Evolutionary conservation across 2,888 invertebrate genomes (phyloP), one percentile per base, ranked within the genome.

Genomic region (Hyalella azteca): DNA sequence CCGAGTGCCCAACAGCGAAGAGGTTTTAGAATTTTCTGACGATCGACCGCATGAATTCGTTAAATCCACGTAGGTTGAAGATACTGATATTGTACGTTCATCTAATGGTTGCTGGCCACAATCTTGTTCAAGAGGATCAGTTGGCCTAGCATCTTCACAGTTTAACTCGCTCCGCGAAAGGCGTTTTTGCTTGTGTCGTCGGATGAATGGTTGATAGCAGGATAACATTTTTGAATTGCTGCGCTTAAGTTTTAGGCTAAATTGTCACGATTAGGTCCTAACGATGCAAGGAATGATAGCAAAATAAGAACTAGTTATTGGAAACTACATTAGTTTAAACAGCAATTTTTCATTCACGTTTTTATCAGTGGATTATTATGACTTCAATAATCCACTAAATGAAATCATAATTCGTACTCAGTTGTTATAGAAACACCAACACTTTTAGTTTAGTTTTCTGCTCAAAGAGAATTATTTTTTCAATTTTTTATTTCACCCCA

Each of bases 151-250:
- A 1, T 66, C 29, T 15, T 32, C 36, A 1, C 66, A 39, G n/a
- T 36, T 19, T 13, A 19, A n/a, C 19, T 39, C 39, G 13, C 9
- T 19, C 19, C 36, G 36, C 32, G 36, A 66, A 22, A 66, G 22
- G 36, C 66, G 66, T 66, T 66, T 66, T 7, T 36, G 66, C 19
- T 66, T 66, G 9, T 32, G 66, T 9, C 66, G 66, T 36, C 66
- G 7, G n/a, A 66, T 66, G 19, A 66, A 66, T n/a, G 66, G 66
- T 36, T 66, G 66, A 29, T 66, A 66, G n/a, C 66, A 66, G 19
- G 66, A 66, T 36, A 66, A 36, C 66, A 66, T 66, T 36, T 36
- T 66, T 36, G 66, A n/a, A n/a, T n/a, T n/a, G 54, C 54, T 54
- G 11, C 13, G 49, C 7, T 29, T 54, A 22, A 54, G 54, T 26